phyloP scores from a whole-genome alignment of 2,797 vertebrate genomes.

The Paguma larvata region DNA sequence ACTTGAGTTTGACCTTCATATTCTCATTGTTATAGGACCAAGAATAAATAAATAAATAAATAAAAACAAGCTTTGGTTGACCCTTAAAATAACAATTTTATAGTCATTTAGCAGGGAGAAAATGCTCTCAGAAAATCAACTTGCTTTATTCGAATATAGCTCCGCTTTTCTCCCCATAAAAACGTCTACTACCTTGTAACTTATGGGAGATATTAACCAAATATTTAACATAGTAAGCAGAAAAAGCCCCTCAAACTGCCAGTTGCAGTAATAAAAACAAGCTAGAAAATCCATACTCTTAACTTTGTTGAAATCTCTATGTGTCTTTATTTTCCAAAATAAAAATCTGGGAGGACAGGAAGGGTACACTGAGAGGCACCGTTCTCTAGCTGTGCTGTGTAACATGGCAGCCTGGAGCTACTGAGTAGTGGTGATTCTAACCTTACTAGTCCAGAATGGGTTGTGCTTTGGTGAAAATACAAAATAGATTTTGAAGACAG shows the following conservation, averaged over 20 bases:
- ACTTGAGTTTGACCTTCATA: conserved; percentile 4
- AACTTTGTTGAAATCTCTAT: neutral
- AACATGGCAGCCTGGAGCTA: neutral
- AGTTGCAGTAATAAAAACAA: neutral
- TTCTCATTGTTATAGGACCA: neutral
- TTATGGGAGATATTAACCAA: neutral
- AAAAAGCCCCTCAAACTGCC: neutral
- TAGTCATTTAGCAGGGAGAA: neutral
- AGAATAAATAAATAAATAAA: neutral
- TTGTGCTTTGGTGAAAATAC: neutral
- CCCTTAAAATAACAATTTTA: conserved; percentile 49
- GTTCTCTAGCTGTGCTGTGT: neutral
- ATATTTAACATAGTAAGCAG: neutral
- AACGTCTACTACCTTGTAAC: neutral
- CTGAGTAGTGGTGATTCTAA: neutral
- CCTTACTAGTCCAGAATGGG: neutral
- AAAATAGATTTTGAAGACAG: neutral
- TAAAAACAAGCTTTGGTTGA: neutral
- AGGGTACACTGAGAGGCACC: neutral
- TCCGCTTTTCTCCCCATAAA: neutral
- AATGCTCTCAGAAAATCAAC: neutral
- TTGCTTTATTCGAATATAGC: neutral
- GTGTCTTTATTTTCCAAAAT: neutral
- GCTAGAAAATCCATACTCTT: neutral
- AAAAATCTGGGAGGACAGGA: neutral